Conservation (phyloP, 2,797 vertebrate species). For the Mallotus villosus region DNA sequence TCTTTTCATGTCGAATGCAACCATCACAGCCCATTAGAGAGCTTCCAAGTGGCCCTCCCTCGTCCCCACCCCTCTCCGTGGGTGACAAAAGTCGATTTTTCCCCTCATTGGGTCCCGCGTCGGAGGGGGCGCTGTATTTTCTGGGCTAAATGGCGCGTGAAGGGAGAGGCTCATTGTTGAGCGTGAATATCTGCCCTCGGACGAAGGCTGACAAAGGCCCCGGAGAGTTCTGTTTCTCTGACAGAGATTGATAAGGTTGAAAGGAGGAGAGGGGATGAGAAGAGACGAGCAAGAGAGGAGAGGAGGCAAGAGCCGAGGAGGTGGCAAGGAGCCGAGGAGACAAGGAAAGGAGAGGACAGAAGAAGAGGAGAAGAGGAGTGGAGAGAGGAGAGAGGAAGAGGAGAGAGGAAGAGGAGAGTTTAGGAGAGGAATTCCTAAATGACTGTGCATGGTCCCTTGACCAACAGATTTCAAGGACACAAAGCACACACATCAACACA, state of each 20-base stretch:
- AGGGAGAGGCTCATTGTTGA: slow-evolving; percentile 64
- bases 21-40: slow-evolving; percentile 27
- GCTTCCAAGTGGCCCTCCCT: slow-evolving; percentile 1
- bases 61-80: neutral
- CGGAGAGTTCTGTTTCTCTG: slow-evolving; percentile 45
- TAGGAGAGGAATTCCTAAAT: too few relatives aligned
- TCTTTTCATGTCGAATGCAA: slow-evolving; percentile 45
- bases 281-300: slow-evolving; percentile 18
- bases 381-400: too few relatives aligned
- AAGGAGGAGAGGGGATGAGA: slow-evolving; percentile 10
- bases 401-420: too few relatives aligned
- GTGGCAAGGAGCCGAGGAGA: neutral
- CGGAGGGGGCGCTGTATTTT: slow-evolving; percentile 63
- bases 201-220: slow-evolving; percentile 60
- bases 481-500: slow-evolving; percentile 21
- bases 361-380: too few relatives aligned
- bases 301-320: neutral
- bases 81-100: slow-evolving; percentile 50
- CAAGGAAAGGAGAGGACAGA: neutral
- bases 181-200: slow-evolving; percentile 44
- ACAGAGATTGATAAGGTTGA: slow-evolving; percentile 59
- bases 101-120: slow-evolving; percentile 39
- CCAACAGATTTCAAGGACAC: slow-evolving; percentile 26
- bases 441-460: too few relatives aligned
- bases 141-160: slow-evolving; percentile 70